phyloP scores from a whole-genome alignment of 2,113 vertebrate genomes.

The Beaufortia kweichowensis region DNA sequence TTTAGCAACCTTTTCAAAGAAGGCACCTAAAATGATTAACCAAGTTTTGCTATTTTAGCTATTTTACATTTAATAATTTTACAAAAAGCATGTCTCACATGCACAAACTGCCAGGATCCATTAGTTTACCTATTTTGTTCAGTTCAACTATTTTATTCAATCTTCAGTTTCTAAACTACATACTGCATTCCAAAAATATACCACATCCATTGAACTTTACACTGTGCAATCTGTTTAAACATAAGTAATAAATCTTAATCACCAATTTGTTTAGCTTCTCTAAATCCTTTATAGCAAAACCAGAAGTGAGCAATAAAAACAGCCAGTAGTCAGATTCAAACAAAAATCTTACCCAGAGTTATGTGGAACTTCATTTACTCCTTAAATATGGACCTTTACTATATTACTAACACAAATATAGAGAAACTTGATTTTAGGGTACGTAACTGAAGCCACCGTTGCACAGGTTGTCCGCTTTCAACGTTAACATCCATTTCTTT shows the following conservation, averaged over 20 bases:
- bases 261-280: neutral
- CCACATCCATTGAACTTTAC: neutral
- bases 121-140: neutral
- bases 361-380: neutral
- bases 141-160: neutral
- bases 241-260: neutral
- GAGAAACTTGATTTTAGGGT: neutral
- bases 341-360: conserved; percentile 18
- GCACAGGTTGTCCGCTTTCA: neutral
- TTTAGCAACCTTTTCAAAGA: too few species aligned
- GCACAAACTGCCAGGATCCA: neutral
- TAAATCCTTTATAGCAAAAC: neutral
- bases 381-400: neutral
- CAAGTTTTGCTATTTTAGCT: too few species aligned
- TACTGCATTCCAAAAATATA: neutral
- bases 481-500: neutral
- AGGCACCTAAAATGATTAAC: neutral
- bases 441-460: neutral
- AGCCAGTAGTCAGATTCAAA: neutral
- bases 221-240: neutral
- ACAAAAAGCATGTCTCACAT: neutral
- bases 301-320: neutral
- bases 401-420: neutral
- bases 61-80: neutral
- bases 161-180: neutral